A percentile compares a stretch with the other conserved stretches of the same genome.
phyloP scores from a whole-genome alignment of 1,140 invertebrate genomes.

The Tetramorium simillimum region DNA sequence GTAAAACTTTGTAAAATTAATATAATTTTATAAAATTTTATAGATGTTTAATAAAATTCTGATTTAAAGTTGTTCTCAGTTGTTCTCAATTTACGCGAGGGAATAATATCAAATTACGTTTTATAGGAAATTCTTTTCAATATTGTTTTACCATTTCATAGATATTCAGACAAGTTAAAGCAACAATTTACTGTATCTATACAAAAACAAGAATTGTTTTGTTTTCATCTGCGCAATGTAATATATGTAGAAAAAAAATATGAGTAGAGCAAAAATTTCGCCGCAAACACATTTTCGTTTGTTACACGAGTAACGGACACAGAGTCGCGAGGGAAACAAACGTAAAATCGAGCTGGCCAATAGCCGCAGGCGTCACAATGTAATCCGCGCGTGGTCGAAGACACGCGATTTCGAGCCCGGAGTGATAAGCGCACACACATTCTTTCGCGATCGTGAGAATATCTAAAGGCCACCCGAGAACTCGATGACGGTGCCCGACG shows the following conservation, averaged over 20 bases:
- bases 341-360: background rate
- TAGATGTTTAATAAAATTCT: background rate
- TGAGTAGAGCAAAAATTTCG: background rate
- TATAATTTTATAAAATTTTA: too few relatives aligned
- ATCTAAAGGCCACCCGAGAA: background rate
- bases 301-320: background rate
- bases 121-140: background rate
- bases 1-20: background rate
- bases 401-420: background rate
- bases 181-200: background rate
- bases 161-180: background rate
- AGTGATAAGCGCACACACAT: slow-evolving; percentile 6
- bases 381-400: background rate
- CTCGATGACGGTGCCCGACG: background rate
- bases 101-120: background rate
- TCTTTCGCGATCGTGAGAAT: slow-evolving; percentile 22
- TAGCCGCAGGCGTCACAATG: background rate
- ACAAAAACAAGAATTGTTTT: background rate
- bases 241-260: background rate
- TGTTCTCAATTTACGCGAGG: background rate
- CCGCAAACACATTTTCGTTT: background rate
- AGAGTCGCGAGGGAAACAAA: background rate
- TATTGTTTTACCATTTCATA: background rate
- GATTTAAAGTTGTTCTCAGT: background rate
- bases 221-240: background rate